Evolutionary conservation across 2,797 vertebrate species (phyloP), one percentile per base, ranked within the genome.

Genomic region (Fringilla coelebs): DNA sequence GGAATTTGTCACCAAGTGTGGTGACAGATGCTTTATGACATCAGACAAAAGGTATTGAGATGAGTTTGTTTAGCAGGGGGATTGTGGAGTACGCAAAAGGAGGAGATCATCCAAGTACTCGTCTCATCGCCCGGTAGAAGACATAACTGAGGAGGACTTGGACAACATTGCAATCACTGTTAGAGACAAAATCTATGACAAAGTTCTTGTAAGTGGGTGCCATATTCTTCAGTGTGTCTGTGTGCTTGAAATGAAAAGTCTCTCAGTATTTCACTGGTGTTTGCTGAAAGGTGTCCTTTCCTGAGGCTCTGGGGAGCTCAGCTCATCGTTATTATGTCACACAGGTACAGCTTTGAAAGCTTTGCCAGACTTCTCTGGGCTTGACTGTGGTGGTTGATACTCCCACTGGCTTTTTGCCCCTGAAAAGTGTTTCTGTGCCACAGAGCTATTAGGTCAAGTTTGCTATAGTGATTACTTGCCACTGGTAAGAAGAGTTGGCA

Each of bases 151-250:
- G 55, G 99, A 99, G 73, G 99, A 99, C 54, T 96, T 99, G 96
- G 98, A 98, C 73, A 99, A 99, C 74, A 97, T 99, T 41, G 99
- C 99, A 4, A 93, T 98, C 60, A 98, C 98, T 18, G 97, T 98
- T 96, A 99, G 99, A 97, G 99, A 99, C 97, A 99, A 99, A 97
- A 98, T 99, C 96, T 99, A 99, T 52, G 98, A 99, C 97, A 99
- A 99, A 96, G 98, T 99, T 68, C 96, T 98, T 43, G 99, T 99
- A 98, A 97, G 98, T 94, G 45, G 6, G 32, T 70, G 18, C 31
- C 36, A 16, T 63, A 40, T 87, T 70, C 25, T 84, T 76, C 55
- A 51, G 26, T 40, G 14, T 54, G 18, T 76, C 17, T 20, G 3
- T 67, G 52, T 17, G 4, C 20, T 77, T 77, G 55, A 84, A 87